Evolutionary conservation across 1,140 invertebrate genomes (phyloP).

Genomic region (Dinothrombium tinctorium): DNA sequence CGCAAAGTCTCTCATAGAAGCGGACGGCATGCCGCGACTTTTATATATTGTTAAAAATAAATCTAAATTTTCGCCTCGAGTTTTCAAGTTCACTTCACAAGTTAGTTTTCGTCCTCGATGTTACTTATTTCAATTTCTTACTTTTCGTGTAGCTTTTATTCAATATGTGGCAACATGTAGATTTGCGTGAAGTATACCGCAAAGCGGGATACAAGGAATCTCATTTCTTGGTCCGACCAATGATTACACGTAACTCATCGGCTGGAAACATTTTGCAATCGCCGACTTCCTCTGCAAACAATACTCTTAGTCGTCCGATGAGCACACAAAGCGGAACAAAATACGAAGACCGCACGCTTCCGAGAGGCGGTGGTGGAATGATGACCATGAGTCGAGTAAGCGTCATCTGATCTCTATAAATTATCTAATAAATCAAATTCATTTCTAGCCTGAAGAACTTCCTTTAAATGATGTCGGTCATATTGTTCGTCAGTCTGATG

Average conservation of each 20-base stretch:
- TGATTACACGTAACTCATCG: conserved; percentile 25
- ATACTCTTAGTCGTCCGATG: conserved; percentile 78
- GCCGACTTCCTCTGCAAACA: conserved; percentile 64
- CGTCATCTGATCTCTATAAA: no score
- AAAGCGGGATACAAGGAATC: conserved; percentile 84
- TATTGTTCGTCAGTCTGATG: no score
- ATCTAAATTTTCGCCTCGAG: conserved; percentile 63
- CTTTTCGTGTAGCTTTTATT: conserved; percentile 40
- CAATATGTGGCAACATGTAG: conserved; percentile 96
- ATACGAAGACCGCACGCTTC: conserved; percentile 58
- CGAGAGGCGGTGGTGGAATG: conserved; percentile 22
- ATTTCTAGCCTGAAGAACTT: no score
- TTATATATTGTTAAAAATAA: conserved; percentile 68
- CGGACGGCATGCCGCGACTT: conserved; percentile 69
- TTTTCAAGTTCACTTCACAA: conserved; percentile 89
- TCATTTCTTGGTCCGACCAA: conserved; percentile 24
- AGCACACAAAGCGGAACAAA: conserved; percentile 73
- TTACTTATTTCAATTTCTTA: neutral
- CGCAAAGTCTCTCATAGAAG: conserved; percentile 66
- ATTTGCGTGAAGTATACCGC: conserved; percentile 80
- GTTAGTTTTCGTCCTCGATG: conserved; percentile 16
- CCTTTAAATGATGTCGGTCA: no score
- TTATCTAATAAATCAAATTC: no score
- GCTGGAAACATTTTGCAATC: conserved; percentile 5
- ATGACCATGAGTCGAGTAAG: neutral